These are phyloP conservation scores for Taurulus bubalis DNA, from an alignment of 2,113 vertebrate genomes.

Conservation along the genomic window DNA sequence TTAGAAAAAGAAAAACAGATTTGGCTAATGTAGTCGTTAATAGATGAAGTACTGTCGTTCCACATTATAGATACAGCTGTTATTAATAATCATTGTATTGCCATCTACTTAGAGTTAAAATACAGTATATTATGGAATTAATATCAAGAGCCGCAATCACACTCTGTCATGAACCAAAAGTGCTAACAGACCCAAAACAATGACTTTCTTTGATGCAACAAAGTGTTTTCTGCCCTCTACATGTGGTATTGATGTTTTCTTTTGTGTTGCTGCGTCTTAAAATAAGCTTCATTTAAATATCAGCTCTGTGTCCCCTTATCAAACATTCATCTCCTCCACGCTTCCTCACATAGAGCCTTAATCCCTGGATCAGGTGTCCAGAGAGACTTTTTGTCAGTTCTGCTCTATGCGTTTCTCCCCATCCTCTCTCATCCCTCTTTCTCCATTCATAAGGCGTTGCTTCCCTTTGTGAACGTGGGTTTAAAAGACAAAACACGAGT, in stretches of 20 bases:
- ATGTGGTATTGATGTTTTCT: not conserved
- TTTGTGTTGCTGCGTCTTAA: slow-evolving; percentile 19
- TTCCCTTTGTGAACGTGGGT: slow-evolving; percentile 66
- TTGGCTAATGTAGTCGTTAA: not conserved
- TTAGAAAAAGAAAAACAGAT: not conserved
- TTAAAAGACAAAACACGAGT: slow-evolving; percentile 41
- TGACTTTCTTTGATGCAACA: not conserved
- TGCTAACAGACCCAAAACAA: slow-evolving; percentile 55
- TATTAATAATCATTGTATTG: slow-evolving; percentile 16
- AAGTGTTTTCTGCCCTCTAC: slow-evolving; percentile 5
- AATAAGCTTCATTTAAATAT: slow-evolving; percentile 11
- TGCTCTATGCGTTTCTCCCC: not conserved
- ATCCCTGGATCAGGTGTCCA: not conserved
- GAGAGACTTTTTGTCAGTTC: slow-evolving; percentile 1
- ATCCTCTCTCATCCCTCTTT: slow-evolving; percentile 14
- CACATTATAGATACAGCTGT: not conserved
- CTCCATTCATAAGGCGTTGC: slow-evolving; percentile 39
- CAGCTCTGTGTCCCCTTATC: not conserved
- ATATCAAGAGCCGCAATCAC: slow-evolving; percentile 1
- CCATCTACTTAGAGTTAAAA: not conserved
- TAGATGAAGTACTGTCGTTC: slow-evolving; percentile 1
- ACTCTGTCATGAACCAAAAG: slow-evolving; percentile 54
- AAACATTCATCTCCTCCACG: not conserved
- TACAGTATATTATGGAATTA: not conserved
- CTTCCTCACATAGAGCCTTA: not conserved